Percentiles rank a stretch among this genome's conserved stretches.
phyloP scores from a whole-genome alignment of 2,888 invertebrate genomes.

The Neoitamus cyanurus region DNA sequence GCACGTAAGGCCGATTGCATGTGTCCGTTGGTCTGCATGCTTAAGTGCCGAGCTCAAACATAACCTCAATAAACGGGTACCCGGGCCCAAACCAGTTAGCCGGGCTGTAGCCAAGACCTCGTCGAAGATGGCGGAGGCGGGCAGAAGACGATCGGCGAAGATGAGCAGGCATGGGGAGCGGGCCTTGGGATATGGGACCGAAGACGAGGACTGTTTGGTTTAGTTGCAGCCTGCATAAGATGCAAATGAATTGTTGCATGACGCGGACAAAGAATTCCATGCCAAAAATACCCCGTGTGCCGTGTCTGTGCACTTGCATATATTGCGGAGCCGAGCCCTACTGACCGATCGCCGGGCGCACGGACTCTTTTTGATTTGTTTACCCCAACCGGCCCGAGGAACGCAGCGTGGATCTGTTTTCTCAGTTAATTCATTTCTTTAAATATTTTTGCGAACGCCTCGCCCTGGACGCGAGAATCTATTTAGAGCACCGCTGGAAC shows the following conservation, averaged over 20 bases:
- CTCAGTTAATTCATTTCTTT: not conserved
- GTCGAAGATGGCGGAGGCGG: not conserved
- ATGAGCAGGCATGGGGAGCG: not conserved
- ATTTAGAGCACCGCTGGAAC: not conserved
- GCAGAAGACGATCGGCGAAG: not conserved
- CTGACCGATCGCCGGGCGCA: not conserved
- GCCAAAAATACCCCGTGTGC: not conserved
- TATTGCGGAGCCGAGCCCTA: not conserved
- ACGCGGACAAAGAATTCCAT: not conserved
- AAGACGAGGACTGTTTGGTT: not conserved
- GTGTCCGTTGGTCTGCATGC: not conserved
- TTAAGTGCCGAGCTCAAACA: conserved; percentile 8
- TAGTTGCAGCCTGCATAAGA: not conserved
- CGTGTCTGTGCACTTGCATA: not conserved
- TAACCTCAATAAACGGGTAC: conserved; percentile 27
- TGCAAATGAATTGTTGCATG: conserved; percentile 13
- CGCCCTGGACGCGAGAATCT: not conserved
- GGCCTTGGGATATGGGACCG: not conserved
- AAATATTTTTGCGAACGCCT: not conserved
- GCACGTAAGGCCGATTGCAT: conserved; percentile 20
- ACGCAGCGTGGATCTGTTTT: not conserved
- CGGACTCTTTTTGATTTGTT: not conserved
- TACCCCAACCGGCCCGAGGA: not conserved
- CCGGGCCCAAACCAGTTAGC: not conserved
- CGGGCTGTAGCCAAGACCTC: not conserved